Base-by-base conservation (phyloP, 2,888 invertebrate species). In the Caradrina clavipalpis region DNA sequence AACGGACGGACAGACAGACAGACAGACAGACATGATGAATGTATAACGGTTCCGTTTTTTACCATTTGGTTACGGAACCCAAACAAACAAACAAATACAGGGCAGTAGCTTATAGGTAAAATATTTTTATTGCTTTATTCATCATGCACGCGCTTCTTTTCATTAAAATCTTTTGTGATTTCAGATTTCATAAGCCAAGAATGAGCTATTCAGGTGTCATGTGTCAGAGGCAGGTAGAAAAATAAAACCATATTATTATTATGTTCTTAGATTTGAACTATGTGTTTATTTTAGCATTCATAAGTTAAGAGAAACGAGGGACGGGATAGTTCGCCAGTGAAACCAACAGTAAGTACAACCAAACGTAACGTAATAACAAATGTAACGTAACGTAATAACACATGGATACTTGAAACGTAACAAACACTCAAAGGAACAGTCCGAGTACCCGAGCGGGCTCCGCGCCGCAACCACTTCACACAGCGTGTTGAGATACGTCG, bases 291-390 rank as follows among this genome's bases (percentile, higher is more conserved):
- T 88, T 87, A 90, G 89, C 89, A 88, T 91, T 90, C 86, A 87
- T 89, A 92, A 93, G 89, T 88, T 87, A 92, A 89, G 88, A 91
- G 89, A 92, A 91, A 82, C 66, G 91, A 93, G 94, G 95, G 95
- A 95, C 95, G 95, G 95, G 95, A 95, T 86, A 93, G 94, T 91
- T 93, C 87, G 90, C 91, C 88, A 87, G 90, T 91, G 87, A 88
- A 75, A 78, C 79, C 67, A 69, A 73, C 72, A 73, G 62, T 75
- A 68, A 73, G 62, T 75, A 68, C 39, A 80, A 76, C 61, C 47
- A 65, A 83, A 72, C 70, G 15, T 69, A 78, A 81, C 66, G 10
- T 42, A 71, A 71, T 35, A 62, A 22, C 8, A 59, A 53, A 57
- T n/a, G n/a, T n/a, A 83, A 72, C 70, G 15, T 69, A 78, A 81